These are phyloP conservation scores for Muscicapa adusta DNA, from an alignment of 2,113 vertebrate species.

Conservation along the genomic window DNA sequence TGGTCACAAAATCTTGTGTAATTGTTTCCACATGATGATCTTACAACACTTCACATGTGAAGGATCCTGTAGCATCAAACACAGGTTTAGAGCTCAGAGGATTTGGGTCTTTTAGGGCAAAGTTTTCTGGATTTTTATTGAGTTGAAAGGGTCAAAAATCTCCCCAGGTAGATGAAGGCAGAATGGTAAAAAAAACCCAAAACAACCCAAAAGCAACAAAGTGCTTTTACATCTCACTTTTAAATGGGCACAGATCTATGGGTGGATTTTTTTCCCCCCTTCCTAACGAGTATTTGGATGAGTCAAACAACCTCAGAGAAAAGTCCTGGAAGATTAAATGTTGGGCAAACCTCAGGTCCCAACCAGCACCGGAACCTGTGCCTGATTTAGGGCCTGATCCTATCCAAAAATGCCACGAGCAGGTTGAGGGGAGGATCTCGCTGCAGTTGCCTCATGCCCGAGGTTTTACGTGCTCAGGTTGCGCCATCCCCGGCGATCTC, in stretches of 20 bases:
- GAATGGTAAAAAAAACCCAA: neutral
- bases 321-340: neutral
- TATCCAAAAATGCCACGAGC: neutral
- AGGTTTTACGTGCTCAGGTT: neutral
- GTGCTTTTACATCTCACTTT: neutral
- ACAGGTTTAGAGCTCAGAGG: rapidly evolving
- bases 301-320: neutral
- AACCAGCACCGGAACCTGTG: neutral
- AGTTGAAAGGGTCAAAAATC: neutral
- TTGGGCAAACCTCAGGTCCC: neutral
- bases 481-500: neutral
- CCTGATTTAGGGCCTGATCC: neutral
- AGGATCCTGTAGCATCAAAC: neutral
- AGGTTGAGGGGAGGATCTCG: neutral
- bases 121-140: neutral
- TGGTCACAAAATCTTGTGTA: neutral
- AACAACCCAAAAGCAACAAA: too few relatives aligned
- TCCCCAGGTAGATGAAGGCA: neutral
- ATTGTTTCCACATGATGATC: neutral
- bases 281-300: neutral
- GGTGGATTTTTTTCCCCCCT: too few relatives aligned
- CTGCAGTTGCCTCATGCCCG: neutral
- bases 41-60: neutral
- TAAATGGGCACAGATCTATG: neutral
- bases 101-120: neutral